Evolutionary conservation across 1,140 invertebrate genomes (phyloP), one percentile per base, ranked within the genome.

Genomic region (Drosophila kepulauana): DNA sequence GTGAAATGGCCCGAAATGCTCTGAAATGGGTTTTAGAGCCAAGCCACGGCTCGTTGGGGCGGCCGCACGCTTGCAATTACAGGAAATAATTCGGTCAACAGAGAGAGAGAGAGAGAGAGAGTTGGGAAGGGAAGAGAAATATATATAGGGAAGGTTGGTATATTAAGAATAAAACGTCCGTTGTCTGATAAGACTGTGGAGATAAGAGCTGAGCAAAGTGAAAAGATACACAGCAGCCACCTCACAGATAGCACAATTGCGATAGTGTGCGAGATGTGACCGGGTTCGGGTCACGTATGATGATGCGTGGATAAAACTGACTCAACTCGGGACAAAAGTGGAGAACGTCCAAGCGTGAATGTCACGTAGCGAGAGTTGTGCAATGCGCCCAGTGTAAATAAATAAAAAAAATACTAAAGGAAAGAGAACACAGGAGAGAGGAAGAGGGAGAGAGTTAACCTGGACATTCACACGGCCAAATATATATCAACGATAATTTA

Each of bases 381-480:
- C 71, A 81, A 79, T 79, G 71, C 75, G 79, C 52, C 49, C 70
- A 66, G 65, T 86, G 82, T 79, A 89, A 88, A 89, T 88, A 88
- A 88, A 84, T 87, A 82, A 80, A 67, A 41, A 82, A 82, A 80
- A 67, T 25, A 64, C 16, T 20, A 10, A 20, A 52, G 52, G 45
- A 59, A 25, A 56, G 28, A 57, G 7, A 38, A 20, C 28, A 11
- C 7, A 10, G 48, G 15, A 28, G 8, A n/a, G 33, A 63, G 46
- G 11, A 43, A 43, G 11, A 35, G 30, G 16, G 59, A 35, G 45
- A 10, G 46, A 25, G 33, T 33, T 38, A 49, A 54, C 46, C 72
- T 87, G 85, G 85, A 88, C 84, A 87, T 89, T 87, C 85, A 87
- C 85, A 88, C 85, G 85, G 82, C 84, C 78, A 89, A 90, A 88